phyloP scores from a whole-genome alignment of 2,888 invertebrate genomes.

The Pheosia gnoma region DNA sequence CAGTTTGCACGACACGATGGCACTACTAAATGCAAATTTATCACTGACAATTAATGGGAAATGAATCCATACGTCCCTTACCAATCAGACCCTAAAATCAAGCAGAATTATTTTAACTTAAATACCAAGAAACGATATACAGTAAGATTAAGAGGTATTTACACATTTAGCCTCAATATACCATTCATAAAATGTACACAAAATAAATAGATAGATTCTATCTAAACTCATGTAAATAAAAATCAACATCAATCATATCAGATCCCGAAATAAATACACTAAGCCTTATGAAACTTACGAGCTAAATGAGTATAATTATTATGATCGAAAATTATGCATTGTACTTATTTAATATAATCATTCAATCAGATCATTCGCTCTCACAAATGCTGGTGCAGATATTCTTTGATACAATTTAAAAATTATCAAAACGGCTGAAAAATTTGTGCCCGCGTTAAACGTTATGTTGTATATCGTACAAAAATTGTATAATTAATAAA shows the following conservation, averaged over 20 bases:
- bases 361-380: conserved; percentile 50
- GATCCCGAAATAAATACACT: conserved; percentile 71
- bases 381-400: conserved; percentile 38
- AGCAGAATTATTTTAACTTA: conserved; percentile 39
- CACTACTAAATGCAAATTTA: conserved; percentile 79
- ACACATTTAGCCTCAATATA: conserved; percentile 77
- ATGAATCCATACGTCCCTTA: conserved; percentile 44
- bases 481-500: conserved; percentile 50
- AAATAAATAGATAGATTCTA: conserved; percentile 72
- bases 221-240: conserved; percentile 59
- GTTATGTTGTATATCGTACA: conserved; percentile 50
- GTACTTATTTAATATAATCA: conserved; percentile 52
- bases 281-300: conserved; percentile 68
- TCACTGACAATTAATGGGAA: conserved; percentile 57
- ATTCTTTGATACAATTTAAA: conserved; percentile 22
- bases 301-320: conserved; percentile 80
- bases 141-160: conserved; percentile 74
- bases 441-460: conserved; percentile 52
- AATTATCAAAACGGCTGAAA: conserved; percentile 36
- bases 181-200: conserved; percentile 66
- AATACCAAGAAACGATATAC: conserved; percentile 48
- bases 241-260: conserved; percentile 12
- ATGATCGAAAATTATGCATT: conserved; percentile 76
- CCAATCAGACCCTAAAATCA: conserved; percentile 41
- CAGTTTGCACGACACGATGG: conserved; percentile 63